phyloP scores from a whole-genome alignment of 2,113 vertebrate species.

The Anolis sagrei region DNA sequence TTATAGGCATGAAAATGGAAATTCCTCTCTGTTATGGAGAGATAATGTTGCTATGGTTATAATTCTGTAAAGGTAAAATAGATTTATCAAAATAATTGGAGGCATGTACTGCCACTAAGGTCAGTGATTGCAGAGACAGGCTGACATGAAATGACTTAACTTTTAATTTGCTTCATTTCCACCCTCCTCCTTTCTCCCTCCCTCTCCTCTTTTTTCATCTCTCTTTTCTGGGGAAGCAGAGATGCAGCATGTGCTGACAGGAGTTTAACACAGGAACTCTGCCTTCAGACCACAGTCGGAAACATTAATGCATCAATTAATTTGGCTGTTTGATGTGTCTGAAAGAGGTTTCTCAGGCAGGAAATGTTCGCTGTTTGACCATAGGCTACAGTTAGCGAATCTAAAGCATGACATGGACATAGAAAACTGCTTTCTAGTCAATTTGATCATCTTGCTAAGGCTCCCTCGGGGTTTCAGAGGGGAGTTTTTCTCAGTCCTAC shows the following conservation, averaged over 20 bases:
- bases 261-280: slow-evolving; percentile 20
- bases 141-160: slow-evolving; percentile 61
- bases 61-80: slow-evolving; percentile 69
- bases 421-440: neutral
- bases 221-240: slow-evolving; percentile 32
- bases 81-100: slow-evolving; percentile 75
- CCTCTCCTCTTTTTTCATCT: slow-evolving; percentile 6
- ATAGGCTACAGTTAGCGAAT: neutral
- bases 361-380: neutral
- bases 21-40: slow-evolving; percentile 53
- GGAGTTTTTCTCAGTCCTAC: neutral
- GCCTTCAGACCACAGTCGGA: slow-evolving; percentile 44
- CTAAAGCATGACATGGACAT: neutral
- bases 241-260: slow-evolving; percentile 34
- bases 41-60: slow-evolving; percentile 71
- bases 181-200: slow-evolving; percentile 13
- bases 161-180: slow-evolving; percentile 58
- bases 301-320: slow-evolving; percentile 56
- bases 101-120: slow-evolving; percentile 62
- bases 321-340: slow-evolving; percentile 43
- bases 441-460: neutral
- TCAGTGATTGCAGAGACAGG: slow-evolving; percentile 52
- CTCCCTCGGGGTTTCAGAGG: neutral
- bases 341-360: neutral
- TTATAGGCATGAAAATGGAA: slow-evolving; percentile 69